A percentile compares a stretch with the other conserved stretches of the same genome.
These are phyloP conservation scores for Butorides virescens DNA, from an alignment of 2,113 vertebrate species.

Conservation along the genomic window DNA sequence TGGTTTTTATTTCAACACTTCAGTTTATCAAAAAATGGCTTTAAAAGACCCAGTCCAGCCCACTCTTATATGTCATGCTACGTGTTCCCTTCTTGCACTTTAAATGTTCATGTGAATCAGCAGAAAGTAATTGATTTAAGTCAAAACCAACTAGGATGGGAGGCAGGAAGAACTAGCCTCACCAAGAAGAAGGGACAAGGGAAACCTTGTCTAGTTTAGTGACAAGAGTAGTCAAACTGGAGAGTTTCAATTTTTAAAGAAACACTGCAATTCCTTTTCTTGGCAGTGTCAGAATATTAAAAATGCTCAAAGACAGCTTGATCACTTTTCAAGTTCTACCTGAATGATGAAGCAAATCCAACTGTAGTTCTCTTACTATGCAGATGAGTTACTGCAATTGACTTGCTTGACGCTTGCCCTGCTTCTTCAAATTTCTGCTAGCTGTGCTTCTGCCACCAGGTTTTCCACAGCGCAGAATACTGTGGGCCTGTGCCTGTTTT, in stretches of 20 bases:
- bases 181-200: not conserved
- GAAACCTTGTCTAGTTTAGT: not conserved
- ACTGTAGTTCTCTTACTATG: not conserved
- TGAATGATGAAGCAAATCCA: not conserved
- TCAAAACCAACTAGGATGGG: not conserved
- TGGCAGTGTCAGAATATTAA: not conserved
- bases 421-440: not conserved
- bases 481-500: not conserved
- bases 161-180: not conserved
- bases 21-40: not conserved
- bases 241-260: not conserved
- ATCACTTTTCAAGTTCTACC: not conserved
- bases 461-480: fast-evolving
- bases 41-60: not conserved
- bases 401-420: fast-evolving
- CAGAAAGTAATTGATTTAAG: not conserved
- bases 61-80: not conserved
- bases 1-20: not conserved
- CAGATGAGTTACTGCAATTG: not conserved
- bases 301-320: not conserved
- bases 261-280: not conserved
- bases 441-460: not conserved
- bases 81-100: not conserved
- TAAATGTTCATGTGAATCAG: not conserved
- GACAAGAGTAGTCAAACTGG: not conserved